Evolutionary conservation across 2,113 vertebrate genomes (phyloP).

Genomic region (Lasiurus cinereus): DNA sequence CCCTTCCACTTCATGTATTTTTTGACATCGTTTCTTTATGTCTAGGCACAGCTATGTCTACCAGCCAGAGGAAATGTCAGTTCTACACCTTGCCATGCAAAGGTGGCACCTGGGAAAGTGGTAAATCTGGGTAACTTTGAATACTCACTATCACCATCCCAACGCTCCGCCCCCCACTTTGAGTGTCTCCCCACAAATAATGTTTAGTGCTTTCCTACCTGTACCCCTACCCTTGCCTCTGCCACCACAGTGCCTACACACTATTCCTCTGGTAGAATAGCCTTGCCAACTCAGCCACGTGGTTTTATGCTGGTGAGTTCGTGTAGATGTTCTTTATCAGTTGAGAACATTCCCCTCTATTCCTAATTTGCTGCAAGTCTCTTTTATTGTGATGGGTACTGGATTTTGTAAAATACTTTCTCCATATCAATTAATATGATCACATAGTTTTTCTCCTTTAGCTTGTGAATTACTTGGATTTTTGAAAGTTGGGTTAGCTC

Average conservation of each 20-base stretch:
- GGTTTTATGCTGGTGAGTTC: not conserved
- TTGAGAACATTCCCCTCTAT: not conserved
- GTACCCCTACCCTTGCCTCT: no score
- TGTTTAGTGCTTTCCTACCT: not conserved
- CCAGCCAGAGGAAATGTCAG: not conserved
- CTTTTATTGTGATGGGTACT: not conserved
- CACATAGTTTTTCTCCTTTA: constrained; percentile 23
- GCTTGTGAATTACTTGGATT: not conserved
- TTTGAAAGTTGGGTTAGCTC: not conserved
- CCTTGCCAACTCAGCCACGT: not conserved
- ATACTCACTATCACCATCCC: not conserved
- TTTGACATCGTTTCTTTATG: not conserved
- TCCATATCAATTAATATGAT: not conserved
- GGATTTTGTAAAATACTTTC: constrained; percentile 24
- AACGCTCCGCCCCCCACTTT: not conserved
- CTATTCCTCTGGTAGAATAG: not conserved
- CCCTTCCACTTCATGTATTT: not conserved
- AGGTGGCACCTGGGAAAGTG: not conserved
- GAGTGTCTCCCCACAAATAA: not conserved
- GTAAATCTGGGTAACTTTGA: not conserved
- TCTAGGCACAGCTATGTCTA: not conserved
- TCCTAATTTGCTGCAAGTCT: not conserved
- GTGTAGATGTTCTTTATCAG: not conserved
- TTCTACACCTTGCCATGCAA: not conserved
- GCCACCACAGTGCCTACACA: not conserved